Evolutionary conservation across 2,888 invertebrate species (phyloP).

Genomic region (Syritta pipiens): DNA sequence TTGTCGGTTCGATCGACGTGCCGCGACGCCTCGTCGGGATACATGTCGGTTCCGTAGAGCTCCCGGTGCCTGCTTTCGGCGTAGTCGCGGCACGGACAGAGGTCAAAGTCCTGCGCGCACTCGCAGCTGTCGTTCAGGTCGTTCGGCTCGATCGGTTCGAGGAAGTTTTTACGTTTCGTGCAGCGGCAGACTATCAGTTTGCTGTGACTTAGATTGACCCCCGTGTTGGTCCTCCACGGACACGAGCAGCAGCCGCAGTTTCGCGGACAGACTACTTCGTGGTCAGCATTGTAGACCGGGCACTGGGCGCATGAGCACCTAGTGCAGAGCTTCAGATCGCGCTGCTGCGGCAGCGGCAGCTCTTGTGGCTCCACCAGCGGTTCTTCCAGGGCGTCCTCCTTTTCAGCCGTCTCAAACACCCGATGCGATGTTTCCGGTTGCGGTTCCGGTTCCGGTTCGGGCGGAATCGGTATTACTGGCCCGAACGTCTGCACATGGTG

Average conservation of each 20-base stretch:
- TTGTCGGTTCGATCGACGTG: background rate
- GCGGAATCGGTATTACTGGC: too few species aligned
- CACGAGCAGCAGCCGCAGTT: constrained; percentile 76
- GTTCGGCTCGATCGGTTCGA: too few species aligned
- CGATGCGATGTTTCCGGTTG: too few species aligned
- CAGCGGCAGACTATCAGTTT: constrained; percentile 75
- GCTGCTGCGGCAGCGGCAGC: constrained; percentile 74
- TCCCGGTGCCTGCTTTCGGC: constrained; percentile 75
- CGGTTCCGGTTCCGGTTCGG: too few species aligned
- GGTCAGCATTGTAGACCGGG: constrained; percentile 73
- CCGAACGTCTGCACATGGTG: too few species aligned
- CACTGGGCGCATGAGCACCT: constrained; percentile 74
- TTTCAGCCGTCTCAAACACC: too few species aligned
- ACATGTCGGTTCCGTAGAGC: constrained; percentile 73
- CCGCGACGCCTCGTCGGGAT: constrained; percentile 11
- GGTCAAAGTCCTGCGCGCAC: constrained; percentile 72
- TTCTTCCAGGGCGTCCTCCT: background rate
- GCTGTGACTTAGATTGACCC: constrained; percentile 67
- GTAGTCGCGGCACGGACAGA: constrained; percentile 76
- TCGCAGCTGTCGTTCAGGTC: background rate
- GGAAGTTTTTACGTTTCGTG: constrained; percentile 58
- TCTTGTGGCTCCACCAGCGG: background rate
- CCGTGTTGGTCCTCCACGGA: constrained; percentile 72
- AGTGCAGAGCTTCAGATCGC: constrained; percentile 73
- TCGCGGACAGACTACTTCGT: constrained; percentile 74